These are phyloP conservation scores for Tetraodon nigroviridis DNA, from an alignment of 2,113 vertebrate genomes.

Conservation along the genomic window DNA sequence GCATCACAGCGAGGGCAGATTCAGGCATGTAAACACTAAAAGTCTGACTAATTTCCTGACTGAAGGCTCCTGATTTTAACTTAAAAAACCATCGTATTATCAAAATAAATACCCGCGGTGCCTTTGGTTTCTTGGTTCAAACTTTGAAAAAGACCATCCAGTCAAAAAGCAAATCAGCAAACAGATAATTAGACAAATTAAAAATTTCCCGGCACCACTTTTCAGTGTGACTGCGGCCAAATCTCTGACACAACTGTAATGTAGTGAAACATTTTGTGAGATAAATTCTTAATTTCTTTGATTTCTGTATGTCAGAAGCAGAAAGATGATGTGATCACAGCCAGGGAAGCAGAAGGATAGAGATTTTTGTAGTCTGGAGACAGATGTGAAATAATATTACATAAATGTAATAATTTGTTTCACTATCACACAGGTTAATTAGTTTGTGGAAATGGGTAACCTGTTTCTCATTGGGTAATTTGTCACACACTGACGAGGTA, in stretches of 20 bases:
- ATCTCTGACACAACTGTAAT: no score
- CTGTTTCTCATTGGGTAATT: slow-evolving; percentile 99
- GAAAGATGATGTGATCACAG: slow-evolving; percentile 31
- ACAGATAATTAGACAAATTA: no score
- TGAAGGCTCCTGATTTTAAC: background rate
- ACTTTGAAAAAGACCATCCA: no score
- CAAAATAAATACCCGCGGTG: background rate
- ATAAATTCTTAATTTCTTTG: no score
- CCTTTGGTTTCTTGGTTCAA: no score
- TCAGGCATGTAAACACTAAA: background rate
- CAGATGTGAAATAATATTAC: slow-evolving; percentile 98
- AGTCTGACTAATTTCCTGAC: background rate
- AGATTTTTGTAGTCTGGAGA: slow-evolving; percentile 80
- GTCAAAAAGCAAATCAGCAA: no score
- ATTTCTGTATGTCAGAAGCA: background rate
- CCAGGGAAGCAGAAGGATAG: slow-evolving; percentile 64
- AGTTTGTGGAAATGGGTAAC: slow-evolving; percentile 98
- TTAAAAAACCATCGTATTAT: background rate
- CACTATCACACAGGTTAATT: slow-evolving; percentile 98
- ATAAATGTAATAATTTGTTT: slow-evolving; percentile 99
- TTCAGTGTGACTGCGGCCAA: no score
- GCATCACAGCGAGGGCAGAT: background rate
- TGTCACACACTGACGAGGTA: slow-evolving; percentile 95
- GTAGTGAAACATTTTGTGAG: no score
- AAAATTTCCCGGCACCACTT: no score